Evolutionary conservation across 2,113 vertebrate genomes (phyloP).

Genomic region (Orcinus orca): DNA sequence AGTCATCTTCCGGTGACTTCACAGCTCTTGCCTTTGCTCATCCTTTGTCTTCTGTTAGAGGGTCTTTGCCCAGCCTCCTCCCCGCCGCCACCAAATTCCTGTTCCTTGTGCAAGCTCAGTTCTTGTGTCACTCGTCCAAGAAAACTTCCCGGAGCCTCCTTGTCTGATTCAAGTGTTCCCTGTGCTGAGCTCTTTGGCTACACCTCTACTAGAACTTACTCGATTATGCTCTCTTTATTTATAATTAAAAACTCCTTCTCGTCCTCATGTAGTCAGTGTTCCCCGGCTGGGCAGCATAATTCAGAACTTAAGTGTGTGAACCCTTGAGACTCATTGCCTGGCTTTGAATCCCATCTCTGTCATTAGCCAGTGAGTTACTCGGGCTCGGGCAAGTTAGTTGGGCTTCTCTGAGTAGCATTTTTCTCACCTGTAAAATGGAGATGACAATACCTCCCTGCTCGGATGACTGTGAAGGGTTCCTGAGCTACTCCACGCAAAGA

Average conservation of each 20-base stretch:
- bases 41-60: background rate
- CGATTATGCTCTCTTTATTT: background rate
- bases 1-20: background rate
- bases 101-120: background rate
- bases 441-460: accelerated
- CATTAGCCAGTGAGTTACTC: background rate
- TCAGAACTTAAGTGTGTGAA: background rate
- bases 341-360: background rate
- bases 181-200: background rate
- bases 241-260: background rate
- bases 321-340: background rate
- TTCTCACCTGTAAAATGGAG: background rate
- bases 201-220: background rate
- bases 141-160: background rate
- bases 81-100: background rate
- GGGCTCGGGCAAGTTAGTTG: background rate
- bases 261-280: background rate
- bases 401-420: background rate
- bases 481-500: background rate
- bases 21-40: background rate
- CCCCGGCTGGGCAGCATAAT: background rate
- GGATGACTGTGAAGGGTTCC: accelerated
- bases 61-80: background rate
- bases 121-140: background rate
- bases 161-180: background rate